Base-by-base conservation (phyloP, 2,888 invertebrate genomes). In the Torymus aiolomorphi region DNA sequence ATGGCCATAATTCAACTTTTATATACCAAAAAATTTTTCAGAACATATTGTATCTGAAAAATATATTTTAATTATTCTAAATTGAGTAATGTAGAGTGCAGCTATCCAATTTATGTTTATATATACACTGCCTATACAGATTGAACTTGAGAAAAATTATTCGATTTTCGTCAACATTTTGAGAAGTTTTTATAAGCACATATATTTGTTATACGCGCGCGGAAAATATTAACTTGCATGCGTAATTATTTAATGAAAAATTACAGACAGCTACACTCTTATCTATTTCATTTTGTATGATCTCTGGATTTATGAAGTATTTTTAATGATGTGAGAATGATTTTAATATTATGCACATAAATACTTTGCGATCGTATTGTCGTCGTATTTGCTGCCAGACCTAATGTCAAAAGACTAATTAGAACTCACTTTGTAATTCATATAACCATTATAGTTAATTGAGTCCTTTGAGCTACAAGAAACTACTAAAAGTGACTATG, bases 401-500 rank as follows among this genome's bases (percentile, higher is more conserved):
- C 65, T 80, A 78, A n/a, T 75, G 67, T 76, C 56, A 18, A 65
- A 61, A 72, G 24, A 75, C 78, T 78, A 80, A 75, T 75, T 75
- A 69, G 76, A 77, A 77, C 74, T 78, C 56, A 74, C 62, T 75
- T 75, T 31, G 70, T 72, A 61, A 71, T 74, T 80, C 67, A 62
- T 76, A 69, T 67, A 78, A 67, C 72, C 66, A 31, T 63, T 67
- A 72, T 57, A 16, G 66, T 42, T 81, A 52, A 63, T 72, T 51
- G 78, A 81, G 78, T 78, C 70, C 71, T 78, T 74, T 78, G 78
- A 76, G 76, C 81, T 79, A 82, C 70, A 71, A 74, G 63, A 76
- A 79, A 79, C 77, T 82, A 82, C 73, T 71, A 54, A 78, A 78
- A 79, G 66, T 81, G 81, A 81, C 81, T 81, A 81, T 78, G 78